Percentiles rank a stretch among this genome's conserved stretches.
Conservation (phyloP, 2,888 invertebrate species). For the Brachypalpus laphriformis region DNA sequence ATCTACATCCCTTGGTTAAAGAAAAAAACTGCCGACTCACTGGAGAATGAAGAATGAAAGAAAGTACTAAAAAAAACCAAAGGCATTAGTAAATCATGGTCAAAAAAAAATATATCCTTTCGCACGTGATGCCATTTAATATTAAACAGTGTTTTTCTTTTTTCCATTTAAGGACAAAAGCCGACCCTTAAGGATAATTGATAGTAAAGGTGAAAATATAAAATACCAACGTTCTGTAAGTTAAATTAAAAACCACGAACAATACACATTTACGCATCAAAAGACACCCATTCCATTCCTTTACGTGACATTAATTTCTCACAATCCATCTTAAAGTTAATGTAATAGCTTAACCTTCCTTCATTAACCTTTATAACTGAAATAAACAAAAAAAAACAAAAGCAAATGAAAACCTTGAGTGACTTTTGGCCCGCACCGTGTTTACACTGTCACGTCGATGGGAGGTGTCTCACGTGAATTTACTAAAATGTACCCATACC, state of each 20-base stretch:
- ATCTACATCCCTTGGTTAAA: no score
- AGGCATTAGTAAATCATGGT: no score
- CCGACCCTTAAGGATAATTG: neutral
- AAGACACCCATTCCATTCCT: neutral
- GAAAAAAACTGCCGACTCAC: no score
- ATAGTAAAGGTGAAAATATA: neutral
- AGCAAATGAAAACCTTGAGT: neutral
- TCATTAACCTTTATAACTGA: neutral
- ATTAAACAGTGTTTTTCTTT: neutral
- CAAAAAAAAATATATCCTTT: no score
- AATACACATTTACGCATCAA: neutral
- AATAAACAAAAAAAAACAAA: neutral
- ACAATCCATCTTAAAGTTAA: neutral
- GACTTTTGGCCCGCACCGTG: neutral
- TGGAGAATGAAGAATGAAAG: no score
- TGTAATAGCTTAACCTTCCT: neutral
- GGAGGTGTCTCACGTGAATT: neutral
- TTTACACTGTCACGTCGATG: neutral
- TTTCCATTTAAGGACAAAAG: neutral
- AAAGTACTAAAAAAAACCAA: no score
- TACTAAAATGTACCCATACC: neutral
- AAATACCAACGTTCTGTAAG: neutral
- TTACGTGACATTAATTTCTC: neutral
- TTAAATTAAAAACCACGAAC: neutral
- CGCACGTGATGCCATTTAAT: neutral